A percentile compares a stretch with the other conserved stretches of the same genome.
Evolutionary conservation across 2,888 invertebrate genomes (phyloP).

Genomic region (Nemotelus pantherinus): DNA sequence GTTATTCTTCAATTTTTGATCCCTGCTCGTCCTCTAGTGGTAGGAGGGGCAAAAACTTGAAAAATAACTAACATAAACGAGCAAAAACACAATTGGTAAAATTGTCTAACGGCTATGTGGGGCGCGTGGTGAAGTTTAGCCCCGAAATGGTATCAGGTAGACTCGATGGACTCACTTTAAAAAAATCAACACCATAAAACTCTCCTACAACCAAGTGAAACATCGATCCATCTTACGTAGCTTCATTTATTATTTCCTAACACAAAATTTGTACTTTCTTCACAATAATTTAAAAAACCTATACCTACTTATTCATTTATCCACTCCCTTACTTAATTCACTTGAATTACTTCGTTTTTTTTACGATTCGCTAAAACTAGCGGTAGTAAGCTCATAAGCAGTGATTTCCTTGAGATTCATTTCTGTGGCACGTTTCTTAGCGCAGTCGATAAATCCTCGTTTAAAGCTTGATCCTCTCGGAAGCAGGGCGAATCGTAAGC

Average conservation of each 20-base stretch:
- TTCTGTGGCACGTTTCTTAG: neutral
- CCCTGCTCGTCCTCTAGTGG: too few relatives aligned
- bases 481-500: slow-evolving; percentile 14
- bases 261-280: slow-evolving; percentile 34
- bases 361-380: slow-evolving; percentile 16
- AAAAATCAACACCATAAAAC: neutral
- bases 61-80: too few relatives aligned
- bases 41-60: too few relatives aligned
- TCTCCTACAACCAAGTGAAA: neutral
- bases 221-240: neutral
- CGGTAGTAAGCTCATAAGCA: slow-evolving; percentile 33
- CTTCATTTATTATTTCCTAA: slow-evolving; percentile 15
- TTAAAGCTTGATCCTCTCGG: slow-evolving; percentile 41
- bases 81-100: neutral
- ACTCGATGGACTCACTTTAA: too few relatives aligned
- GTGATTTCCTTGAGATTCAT: slow-evolving; percentile 4
- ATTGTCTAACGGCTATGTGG: neutral
- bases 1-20: too few relatives aligned
- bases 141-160: too few relatives aligned
- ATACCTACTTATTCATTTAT: neutral
- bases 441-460: neutral
- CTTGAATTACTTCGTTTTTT: neutral
- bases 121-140: neutral
- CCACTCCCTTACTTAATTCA: too few relatives aligned
- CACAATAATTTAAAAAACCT: slow-evolving; percentile 34